Percentiles rank a stretch among this genome's conserved stretches.
Evolutionary conservation across 2,113 vertebrate species (phyloP).

Genomic region (Carlito syrichta): DNA sequence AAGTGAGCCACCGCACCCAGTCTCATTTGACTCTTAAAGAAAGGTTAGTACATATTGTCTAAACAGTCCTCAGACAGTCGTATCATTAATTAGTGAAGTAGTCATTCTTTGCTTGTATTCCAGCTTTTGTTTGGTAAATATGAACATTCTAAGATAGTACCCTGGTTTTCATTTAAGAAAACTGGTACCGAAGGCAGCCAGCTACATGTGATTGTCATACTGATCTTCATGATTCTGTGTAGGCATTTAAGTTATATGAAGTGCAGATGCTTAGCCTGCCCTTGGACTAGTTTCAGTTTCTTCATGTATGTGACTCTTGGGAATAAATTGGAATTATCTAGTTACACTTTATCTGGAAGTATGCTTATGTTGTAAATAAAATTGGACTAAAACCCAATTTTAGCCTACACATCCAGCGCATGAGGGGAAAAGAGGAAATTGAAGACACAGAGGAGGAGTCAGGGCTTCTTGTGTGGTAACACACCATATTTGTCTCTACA

Average conservation of each 20-base stretch:
- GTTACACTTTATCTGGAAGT: neutral
- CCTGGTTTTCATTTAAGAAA: constrained; percentile 24
- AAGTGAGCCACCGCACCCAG: too few species aligned
- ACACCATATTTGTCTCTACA: constrained; percentile 76
- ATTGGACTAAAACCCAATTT: neutral
- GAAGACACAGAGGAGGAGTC: neutral
- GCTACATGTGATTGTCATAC: neutral
- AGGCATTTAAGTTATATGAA: neutral
- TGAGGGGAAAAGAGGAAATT: neutral
- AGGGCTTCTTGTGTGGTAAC: constrained; percentile 14
- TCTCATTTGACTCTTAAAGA: neutral
- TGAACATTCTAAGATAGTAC: neutral
- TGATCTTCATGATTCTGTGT: neutral
- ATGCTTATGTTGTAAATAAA: neutral
- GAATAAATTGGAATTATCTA: constrained; percentile 3
- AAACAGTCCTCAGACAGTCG: neutral
- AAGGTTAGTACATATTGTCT: neutral
- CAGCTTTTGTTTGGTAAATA: neutral
- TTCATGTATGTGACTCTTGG: neutral
- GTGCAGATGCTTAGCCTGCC: neutral
- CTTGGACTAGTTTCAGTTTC: neutral
- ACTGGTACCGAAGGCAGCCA: neutral
- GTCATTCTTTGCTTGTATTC: neutral
- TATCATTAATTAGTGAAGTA: neutral
- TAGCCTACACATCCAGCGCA: neutral